Evolutionary conservation across 2,113 vertebrate species (phyloP), one percentile per base, ranked within the genome.

Genomic region (Albula goreensis): DNA sequence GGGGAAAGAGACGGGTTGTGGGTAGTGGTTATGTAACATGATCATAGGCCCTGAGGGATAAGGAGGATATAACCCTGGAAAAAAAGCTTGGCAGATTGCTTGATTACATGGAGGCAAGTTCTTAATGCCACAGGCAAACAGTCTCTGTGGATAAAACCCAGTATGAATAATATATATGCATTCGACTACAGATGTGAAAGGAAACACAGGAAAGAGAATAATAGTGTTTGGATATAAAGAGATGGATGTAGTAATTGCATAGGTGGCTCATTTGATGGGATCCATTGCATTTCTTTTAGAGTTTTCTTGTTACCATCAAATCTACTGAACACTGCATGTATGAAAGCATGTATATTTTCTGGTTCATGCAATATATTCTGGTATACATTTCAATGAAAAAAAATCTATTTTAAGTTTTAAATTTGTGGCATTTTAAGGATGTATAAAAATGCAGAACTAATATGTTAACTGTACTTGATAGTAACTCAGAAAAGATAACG

Each of bases 11-110:
- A 63, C 15, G n/a, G n/a, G 53, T 41, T 41, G 31, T 74, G 22
- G 19, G 82, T 81, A 81, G 41, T 41, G 56, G 83, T 93, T 93
- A 85, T 51, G 13, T 91, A 92, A 93, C 70, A 19, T 77, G 86
- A 79, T 86, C 86, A n/a, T 78, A 85, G 84, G 86, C 88, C 89
- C 63, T 6, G 57, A 15, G 22, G 83, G 79, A 91, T 87, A 60
- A 88, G 84, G 83, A 77, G 77, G 85, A 83, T n/a, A 53, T 70
- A 57, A 90, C 84, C 49, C 85, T 70, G 25, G 31, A 91, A 81
- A 41, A 41, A 79, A 82, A 89, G 70, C 50, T 84, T 52, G 48
- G 50, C 79, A 90, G 88, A 89, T 90, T 85, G 90, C 82, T 79
- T 87, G 88, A 91, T 93, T 90, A 92, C 79, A 85, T 50, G 81